Evolutionary conservation across 2,113 vertebrate species (phyloP), one percentile per base, ranked within the genome.

Genomic region (Acinonyx jubatus): DNA sequence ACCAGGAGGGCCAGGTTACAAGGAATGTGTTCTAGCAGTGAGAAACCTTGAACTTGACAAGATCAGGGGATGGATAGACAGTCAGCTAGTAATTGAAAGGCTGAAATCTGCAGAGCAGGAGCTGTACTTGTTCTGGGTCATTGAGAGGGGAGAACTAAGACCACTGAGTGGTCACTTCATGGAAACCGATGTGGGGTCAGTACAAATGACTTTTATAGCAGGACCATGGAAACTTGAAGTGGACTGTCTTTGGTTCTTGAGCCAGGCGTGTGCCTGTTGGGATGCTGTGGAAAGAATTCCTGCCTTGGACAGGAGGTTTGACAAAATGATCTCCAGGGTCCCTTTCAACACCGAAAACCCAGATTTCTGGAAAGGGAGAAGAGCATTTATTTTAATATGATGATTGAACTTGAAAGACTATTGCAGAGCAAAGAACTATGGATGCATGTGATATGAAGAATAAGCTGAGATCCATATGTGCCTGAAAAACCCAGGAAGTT

Each of bases 311-410:
- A 93, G 73, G 84, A 96, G 55, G n/a, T 91, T 93, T 96, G 89
- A 92, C 38, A 73, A 91, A 93, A 89, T 91, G 91, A 85, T 97
- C 90, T 93, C 93, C 33, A 55, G 93, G 91, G 91, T 55, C 93
- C 55, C 61, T 89, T 93, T 97, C 78, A 83, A 80, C 48, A 41
- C 11, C 18, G 73, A 92, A 84, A 96, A 69, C 81, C 65, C 73
- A 81, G 81, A 91, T 95, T 96, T 97, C 69, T 97, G 93, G 85
- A 91, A 94, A 94, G 89, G 33, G 57, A 84, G 84, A 95, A 96
- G 89, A 73, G 15, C 81, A 87, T 98, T 97, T 95, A 93, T 96
- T 97, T 97, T 96, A 91, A 82, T 91, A 81, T 25, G 90, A 91
- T 93, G 89, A 94, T 93, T 95, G 88, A 85, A 88, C 66, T 92